Base-by-base conservation (phyloP, 2,888 invertebrate species). In the Halictus ligatus region DNA sequence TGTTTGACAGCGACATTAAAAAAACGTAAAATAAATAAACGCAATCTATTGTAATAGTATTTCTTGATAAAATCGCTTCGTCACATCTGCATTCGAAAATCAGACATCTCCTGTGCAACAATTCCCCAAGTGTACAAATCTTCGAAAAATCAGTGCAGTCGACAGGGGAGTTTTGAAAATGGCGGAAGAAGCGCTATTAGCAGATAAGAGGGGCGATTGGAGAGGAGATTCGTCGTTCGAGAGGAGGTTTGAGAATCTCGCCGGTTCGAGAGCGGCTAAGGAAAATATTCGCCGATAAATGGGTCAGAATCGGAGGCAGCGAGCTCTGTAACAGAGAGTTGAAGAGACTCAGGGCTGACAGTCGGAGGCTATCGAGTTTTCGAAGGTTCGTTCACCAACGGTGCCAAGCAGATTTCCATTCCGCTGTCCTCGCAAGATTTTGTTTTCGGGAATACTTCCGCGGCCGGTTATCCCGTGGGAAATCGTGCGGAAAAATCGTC, bases 401-500 rank as follows among this genome's bases (percentile, higher is more conserved):
- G 73, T 46, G 71, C 18, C 50, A 35, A 21, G 74, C 18, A 50
- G 46, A 67, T 77, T 46, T 48, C 46, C 46, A 77, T 48, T 48
- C 15, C 29, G 46, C 21, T 21, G 46, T 60, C 15, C 15, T 48
- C 76, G 29, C 10, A 35, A 13, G 21, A 48, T 67, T 76, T 76
- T 86, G 86, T 89, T 84, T 71, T 72, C 84, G 69, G 60, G 87
- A n/a, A 85, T 82, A 78, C 12, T 84, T 82, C 64, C 78, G 64
- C 64, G 77, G 35, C 29, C 25, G n/a, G 21, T 15, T 29, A 48
- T 78, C 79, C 80, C 87, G 69, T 81, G 89, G 88, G 89, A 89
- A 89, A 89, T 89, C 85, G 88, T 29, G 50, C 83, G 40, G 85
- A 83, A 89, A 83, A 89, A 89, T 89, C 81, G 71, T 40, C 73